Evolutionary conservation across 2,797 vertebrate species (phyloP), one percentile per base, ranked within the genome.

Genomic region (Pseudomugil tenellus): DNA sequence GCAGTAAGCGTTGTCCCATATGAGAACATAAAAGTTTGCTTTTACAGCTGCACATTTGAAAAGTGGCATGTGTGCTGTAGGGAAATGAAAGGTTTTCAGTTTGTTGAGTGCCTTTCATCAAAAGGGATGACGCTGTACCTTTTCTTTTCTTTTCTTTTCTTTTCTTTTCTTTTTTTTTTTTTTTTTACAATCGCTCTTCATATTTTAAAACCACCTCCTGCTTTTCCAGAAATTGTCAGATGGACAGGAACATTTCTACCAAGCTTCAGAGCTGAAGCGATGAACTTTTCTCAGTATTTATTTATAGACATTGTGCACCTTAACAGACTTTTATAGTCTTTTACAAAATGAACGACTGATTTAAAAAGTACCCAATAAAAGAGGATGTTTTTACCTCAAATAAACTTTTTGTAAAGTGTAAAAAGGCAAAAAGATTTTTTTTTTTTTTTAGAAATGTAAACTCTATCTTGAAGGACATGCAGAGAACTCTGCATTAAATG

Each of bases 341-440:
- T 60, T 54, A 19, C 76, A 75, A 86, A 75, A 72, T 23, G 34
- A 83, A 70, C 13, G 34, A 80, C 58, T 72, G 71, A 63, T 53
- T 58, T 61, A 58, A 81, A 81, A 10, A 54, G n/a, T n/a, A n/a
- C n/a, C n/a, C 21, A 58, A 41, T 63, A 43, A 69, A 74, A 65
- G 79, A 48, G 41, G 53, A 70, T 2, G 43, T 80, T 78, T 87
- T 78, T 80, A 81, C 87, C 76, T 84, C 74, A 81, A 79, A 83
- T 73, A 67, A 83, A 82, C 68, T 81, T 76, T 85, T 81, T 87
- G 81, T 92, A 87, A 90, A 87, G 72, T 90, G 89, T 92, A 89
- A 89, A 93, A 89, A 90, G 81, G 57, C 73, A 80, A 75, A 53
- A 75, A 58, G 29, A 70, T 58, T 4, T 72, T 81, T 83, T 57